Base-by-base conservation (phyloP, 1,140 invertebrate species). In the Trinorchestia longiramus region DNA sequence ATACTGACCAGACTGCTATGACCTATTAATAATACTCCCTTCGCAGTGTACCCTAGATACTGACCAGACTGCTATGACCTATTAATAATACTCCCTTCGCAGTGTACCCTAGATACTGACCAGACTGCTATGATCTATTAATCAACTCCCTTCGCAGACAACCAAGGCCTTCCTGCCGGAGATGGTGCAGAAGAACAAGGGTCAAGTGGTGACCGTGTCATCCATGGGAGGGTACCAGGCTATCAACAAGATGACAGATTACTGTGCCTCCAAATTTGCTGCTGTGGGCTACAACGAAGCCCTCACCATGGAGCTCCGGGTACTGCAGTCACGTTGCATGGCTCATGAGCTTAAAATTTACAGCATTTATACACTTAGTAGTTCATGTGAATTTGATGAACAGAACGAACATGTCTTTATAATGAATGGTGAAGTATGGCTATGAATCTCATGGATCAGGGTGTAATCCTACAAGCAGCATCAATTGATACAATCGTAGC, bases 151-250 rank as follows among this genome's bases (percentile, higher is more conserved):
- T 42, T 41, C 97, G 87, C 97, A 98, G 98, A 98, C 98, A 62
- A 97, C 97, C 8, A 98, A 98, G 97, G 97, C 98, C 0, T 98
- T 98, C 97, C 97, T 99, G 43, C 99, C 99, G 0, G 98, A 98
- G 95, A 99, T 99, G 97, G 98, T 98, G 96, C 97, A 97, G n/a
- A 97, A 98, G 42, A 98, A 99, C 97, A 98, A 98, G 96, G 99
- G 99, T 0, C 99, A 99, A 97, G 98, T 99, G 96, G 99, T 99
- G 0, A 99, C 99, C 0, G 98, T 99, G 95, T 99, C 99, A 0
- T 99, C 99, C 92, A 98, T 99, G 97, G 99, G 99, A 41, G 99
- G 99, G 41, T 98, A 98, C 96, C 97, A 98, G n/a, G 98, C 99
- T 87, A 98, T 98, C 95, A 98, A 98, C 96, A 98, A 98, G 97